phyloP scores from a whole-genome alignment of 1,140 invertebrate species.

The Bombus difficillimus region DNA sequence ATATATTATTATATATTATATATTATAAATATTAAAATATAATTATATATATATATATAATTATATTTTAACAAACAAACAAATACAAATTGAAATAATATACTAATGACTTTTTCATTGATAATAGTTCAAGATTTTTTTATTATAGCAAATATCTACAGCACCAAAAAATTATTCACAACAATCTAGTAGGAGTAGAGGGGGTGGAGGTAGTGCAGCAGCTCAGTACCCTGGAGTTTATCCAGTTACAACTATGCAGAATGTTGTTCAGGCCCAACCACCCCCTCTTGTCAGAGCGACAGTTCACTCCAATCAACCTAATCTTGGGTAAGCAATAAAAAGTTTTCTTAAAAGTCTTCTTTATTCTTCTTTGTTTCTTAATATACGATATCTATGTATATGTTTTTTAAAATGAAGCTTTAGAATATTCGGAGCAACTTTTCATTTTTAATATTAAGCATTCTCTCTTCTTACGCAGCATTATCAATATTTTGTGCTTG shows the following conservation, averaged over 20 bases:
- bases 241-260: slow-evolving; percentile 80
- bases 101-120: not conserved
- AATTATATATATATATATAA: no score
- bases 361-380: slow-evolving; percentile 24
- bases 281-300: slow-evolving; percentile 84
- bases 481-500: slow-evolving; percentile 49
- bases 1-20: no score
- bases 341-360: not conserved
- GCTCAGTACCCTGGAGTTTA: slow-evolving; percentile 80
- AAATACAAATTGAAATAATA: not conserved
- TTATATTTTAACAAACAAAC: not conserved
- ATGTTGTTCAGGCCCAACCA: slow-evolving; percentile 82
- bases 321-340: slow-evolving; percentile 78
- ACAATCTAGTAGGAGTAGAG: slow-evolving; percentile 75
- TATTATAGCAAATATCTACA: slow-evolving; percentile 73
- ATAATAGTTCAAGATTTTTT: slow-evolving; percentile 28
- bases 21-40: no score
- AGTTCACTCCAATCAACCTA: slow-evolving; percentile 79
- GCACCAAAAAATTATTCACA: slow-evolving; percentile 73
- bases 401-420: slow-evolving; percentile 37
- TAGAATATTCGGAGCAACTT: slow-evolving; percentile 37
- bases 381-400: slow-evolving; percentile 15
- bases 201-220: slow-evolving; percentile 76
- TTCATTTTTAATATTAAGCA: slow-evolving; percentile 35
- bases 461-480: slow-evolving; percentile 44